A percentile compares a stretch with the other conserved stretches of the same genome.
Conservation (phyloP, 2,888 invertebrate species). For the Tiliacea citrago region DNA sequence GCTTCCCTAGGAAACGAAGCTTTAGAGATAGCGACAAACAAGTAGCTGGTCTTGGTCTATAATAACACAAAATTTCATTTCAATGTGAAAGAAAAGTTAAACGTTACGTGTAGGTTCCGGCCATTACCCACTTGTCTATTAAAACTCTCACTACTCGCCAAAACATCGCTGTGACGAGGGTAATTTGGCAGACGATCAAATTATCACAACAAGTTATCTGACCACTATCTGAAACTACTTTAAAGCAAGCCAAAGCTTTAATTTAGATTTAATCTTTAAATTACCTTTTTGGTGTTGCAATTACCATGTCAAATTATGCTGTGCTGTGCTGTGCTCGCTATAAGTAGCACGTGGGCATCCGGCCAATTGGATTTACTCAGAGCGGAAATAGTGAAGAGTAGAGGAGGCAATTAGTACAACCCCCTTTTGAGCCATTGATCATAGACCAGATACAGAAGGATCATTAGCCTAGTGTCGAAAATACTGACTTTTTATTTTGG, state of each 20-base stretch:
- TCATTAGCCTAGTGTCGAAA: not conserved
- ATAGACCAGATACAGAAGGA: slow-evolving; percentile 1
- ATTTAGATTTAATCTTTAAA: slow-evolving; percentile 44
- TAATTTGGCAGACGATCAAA: slow-evolving; percentile 33
- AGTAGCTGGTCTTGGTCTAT: no score
- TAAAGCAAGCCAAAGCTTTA: slow-evolving; percentile 9
- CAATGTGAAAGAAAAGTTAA: not conserved
- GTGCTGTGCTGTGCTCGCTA: slow-evolving; percentile 34
- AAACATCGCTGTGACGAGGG: not conserved
- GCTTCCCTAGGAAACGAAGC: no score
- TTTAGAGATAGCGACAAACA: not conserved
- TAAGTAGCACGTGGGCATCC: slow-evolving; percentile 52
- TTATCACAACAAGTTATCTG: slow-evolving; percentile 6
- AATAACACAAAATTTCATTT: not conserved
- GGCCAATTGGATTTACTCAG: slow-evolving; percentile 72
- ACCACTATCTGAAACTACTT: slow-evolving; percentile 3
- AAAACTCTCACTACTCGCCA: slow-evolving; percentile 4
- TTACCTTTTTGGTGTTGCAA: slow-evolving; percentile 24
- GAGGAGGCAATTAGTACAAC: slow-evolving; percentile 63
- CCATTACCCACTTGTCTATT: not conserved
- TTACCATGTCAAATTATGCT: slow-evolving; percentile 22
- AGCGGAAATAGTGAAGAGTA: slow-evolving; percentile 67
- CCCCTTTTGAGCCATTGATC: not conserved
- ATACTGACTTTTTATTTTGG: no score
- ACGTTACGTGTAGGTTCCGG: not conserved